These are phyloP conservation scores for Psittacula echo DNA, from an alignment of 2,797 vertebrate genomes.

Conservation along the genomic window DNA sequence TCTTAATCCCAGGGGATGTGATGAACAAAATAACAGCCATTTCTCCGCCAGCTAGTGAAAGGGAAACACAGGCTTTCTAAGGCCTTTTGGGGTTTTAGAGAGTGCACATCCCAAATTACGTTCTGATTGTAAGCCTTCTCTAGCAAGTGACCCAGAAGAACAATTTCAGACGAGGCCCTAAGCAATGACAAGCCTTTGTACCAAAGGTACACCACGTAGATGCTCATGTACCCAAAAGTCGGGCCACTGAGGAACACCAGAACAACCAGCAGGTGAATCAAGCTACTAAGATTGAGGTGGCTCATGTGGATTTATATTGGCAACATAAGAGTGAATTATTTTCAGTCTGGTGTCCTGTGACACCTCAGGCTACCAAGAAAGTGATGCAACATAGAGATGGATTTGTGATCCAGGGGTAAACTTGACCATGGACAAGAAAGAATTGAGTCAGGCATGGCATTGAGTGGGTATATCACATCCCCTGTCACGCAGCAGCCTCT, in stretches of 20 bases:
- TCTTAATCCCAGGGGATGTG: neutral
- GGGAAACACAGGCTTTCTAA: neutral
- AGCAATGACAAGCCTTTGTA: neutral
- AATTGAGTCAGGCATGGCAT: too few relatives aligned
- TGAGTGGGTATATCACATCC: neutral
- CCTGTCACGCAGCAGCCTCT: neutral
- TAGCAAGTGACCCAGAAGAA: neutral
- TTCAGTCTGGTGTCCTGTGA: neutral
- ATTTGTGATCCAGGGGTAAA: neutral
- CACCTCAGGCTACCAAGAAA: neutral
- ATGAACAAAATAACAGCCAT: neutral
- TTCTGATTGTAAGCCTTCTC: neutral
- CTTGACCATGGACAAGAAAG: neutral
- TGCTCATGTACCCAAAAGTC: neutral
- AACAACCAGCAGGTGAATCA: neutral
- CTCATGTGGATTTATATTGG: neutral
- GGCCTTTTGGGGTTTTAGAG: neutral
- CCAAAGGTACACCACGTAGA: neutral
- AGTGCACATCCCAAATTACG: neutral
- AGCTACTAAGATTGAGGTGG: too few relatives aligned
- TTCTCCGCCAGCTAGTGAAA: neutral
- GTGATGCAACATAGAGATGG: neutral
- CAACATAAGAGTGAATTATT: neutral
- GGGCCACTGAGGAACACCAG: neutral
- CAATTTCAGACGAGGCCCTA: neutral